Conservation (phyloP, 2,888 invertebrate species). For the Scrobipalpa costella region DNA sequence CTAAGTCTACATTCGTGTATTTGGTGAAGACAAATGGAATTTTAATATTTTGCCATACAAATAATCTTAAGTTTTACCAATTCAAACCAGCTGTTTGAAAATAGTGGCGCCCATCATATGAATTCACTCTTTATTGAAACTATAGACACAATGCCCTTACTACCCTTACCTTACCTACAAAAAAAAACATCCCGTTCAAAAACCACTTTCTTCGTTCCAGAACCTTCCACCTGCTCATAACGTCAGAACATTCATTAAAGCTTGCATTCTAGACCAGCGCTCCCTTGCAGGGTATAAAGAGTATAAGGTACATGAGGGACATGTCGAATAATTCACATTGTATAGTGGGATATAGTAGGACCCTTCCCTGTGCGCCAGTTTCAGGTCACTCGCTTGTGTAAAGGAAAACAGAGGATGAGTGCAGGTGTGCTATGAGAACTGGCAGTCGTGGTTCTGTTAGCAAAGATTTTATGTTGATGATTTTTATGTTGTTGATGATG, state of each 20-base stretch:
- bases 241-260: slow-evolving; percentile 6
- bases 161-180: too few relatives aligned
- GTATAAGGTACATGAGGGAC: slow-evolving; percentile 11
- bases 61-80: too few relatives aligned
- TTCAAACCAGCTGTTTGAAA: too few relatives aligned
- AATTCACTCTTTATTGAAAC: too few relatives aligned
- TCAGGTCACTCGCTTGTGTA: slow-evolving; percentile 24
- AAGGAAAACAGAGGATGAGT: slow-evolving; percentile 4
- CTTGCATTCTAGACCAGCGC: slow-evolving; percentile 8
- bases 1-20: too few relatives aligned
- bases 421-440: not conserved
- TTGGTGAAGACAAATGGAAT: too few relatives aligned
- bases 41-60: too few relatives aligned
- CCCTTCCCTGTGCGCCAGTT: slow-evolving; percentile 17
- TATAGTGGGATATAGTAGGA: too few relatives aligned
- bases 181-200: not conserved
- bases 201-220: not conserved
- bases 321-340: slow-evolving; percentile 16
- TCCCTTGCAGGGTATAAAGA: not conserved
- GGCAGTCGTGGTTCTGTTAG: not conserved
- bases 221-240: slow-evolving; percentile 5
- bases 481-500: not conserved
- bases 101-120: too few relatives aligned
- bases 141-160: too few relatives aligned
- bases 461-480: not conserved